Percentiles rank a stretch among this genome's conserved stretches.
phyloP scores from a whole-genome alignment of 2,113 vertebrate species.

The Polypterus senegalus region DNA sequence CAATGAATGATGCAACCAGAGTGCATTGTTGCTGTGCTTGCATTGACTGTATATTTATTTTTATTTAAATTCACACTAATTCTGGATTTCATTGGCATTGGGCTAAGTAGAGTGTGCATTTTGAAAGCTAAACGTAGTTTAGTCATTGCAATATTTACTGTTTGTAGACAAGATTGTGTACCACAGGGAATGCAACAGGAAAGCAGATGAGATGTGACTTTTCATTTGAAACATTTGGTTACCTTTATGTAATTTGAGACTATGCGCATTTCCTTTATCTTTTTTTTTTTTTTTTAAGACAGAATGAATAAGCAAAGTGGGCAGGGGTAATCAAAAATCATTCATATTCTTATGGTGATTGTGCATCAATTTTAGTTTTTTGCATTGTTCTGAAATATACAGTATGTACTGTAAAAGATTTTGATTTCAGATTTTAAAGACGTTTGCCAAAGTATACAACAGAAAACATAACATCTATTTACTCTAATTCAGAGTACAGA shows the following conservation, averaged over 20 bases:
- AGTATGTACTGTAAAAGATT: too few relatives aligned
- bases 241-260: neutral
- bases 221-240: neutral
- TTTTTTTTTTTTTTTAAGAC: too few relatives aligned
- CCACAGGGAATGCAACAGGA: constrained; percentile 46
- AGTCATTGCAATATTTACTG: constrained; percentile 21
- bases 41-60: constrained; percentile 27
- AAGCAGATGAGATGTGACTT: neutral
- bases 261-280: too few relatives aligned
- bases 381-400: too few relatives aligned
- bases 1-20: neutral
- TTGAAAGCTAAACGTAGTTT: constrained; percentile 30
- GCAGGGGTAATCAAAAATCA: too few relatives aligned
- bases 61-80: constrained; percentile 20
- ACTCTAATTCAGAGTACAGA: too few relatives aligned
- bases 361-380: too few relatives aligned
- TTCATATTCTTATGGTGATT: too few relatives aligned
- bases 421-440: too few relatives aligned
- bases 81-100: constrained; percentile 26
- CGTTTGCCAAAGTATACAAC: too few relatives aligned
- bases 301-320: too few relatives aligned
- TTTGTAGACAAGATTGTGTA: constrained; percentile 24
- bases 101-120: constrained; percentile 41
- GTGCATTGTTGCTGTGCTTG: constrained; percentile 21
- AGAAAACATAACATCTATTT: too few relatives aligned